A percentile compares a stretch with the other conserved stretches of the same genome.
Evolutionary conservation across 1,140 invertebrate genomes (phyloP).

Genomic region (Nasonia giraulti): DNA sequence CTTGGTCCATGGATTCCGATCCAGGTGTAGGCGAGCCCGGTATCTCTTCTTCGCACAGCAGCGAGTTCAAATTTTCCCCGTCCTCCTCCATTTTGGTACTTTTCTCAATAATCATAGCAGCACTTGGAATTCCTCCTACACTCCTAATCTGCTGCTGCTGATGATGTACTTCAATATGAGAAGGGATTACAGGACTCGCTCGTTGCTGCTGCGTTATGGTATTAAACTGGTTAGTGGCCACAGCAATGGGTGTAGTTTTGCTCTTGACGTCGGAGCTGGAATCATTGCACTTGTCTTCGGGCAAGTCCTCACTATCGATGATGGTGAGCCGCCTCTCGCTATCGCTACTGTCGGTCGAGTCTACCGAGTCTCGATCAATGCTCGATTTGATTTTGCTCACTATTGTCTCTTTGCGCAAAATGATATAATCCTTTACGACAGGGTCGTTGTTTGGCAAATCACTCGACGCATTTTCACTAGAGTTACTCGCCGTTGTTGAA

Average conservation of each 20-base stretch:
- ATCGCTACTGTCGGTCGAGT: conserved; percentile 82
- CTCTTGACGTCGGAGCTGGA: conserved; percentile 61
- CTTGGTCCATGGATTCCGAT: conserved; percentile 68
- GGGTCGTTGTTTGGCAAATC: conserved; percentile 7
- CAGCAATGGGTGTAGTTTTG: background rate
- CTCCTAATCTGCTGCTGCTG: conserved; percentile 12
- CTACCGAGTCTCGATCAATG: conserved; percentile 72
- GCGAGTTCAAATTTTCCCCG: conserved; percentile 77
- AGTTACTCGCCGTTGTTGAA: background rate
- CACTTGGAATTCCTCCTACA: conserved; percentile 37
- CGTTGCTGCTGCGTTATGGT: conserved; percentile 35
- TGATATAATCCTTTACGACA: conserved; percentile 20
- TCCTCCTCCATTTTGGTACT: conserved; percentile 65
- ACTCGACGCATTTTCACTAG: background rate
- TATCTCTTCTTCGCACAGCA: conserved; percentile 92
- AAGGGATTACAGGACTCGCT: background rate
- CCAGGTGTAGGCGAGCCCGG: conserved; percentile 87
- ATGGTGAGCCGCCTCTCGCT: conserved; percentile 79
- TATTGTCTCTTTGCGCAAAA: conserved; percentile 49
- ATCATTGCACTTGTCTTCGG: conserved; percentile 60
- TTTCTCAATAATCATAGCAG: conserved; percentile 37
- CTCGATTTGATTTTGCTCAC: conserved; percentile 65
- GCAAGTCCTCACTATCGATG: conserved; percentile 73
- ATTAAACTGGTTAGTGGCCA: conserved; percentile 14
- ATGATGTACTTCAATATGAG: conserved; percentile 8